phyloP scores from a whole-genome alignment of 2,888 invertebrate genomes.

The Hypomecis punctinalis region DNA sequence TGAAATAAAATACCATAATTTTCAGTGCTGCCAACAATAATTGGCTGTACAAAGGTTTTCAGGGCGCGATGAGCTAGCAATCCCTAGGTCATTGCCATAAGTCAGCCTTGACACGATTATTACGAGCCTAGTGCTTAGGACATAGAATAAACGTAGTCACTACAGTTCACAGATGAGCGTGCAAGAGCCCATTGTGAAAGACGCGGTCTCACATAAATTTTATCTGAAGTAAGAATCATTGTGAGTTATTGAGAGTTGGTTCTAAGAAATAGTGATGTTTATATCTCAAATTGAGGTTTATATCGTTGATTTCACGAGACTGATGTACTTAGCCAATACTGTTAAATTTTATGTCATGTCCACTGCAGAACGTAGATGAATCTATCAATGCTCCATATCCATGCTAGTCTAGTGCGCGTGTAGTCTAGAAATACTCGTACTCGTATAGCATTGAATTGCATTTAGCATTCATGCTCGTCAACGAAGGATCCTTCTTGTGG shows the following conservation, averaged over 20 bases:
- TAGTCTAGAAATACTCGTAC: no score
- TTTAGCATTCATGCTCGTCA: no score
- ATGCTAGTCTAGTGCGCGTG: no score
- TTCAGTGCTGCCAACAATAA: conserved; percentile 2
- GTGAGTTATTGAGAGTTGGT: background rate
- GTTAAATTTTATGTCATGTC: no score
- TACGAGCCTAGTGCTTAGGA: background rate
- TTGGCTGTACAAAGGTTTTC: conserved; percentile 5
- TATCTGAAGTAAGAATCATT: background rate
- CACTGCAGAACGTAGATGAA: no score
- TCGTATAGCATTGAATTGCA: no score
- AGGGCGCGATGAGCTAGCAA: conserved; percentile 15
- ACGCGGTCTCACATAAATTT: background rate
- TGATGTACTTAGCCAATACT: no score
- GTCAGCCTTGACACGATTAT: conserved; percentile 21
- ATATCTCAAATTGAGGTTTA: no score
- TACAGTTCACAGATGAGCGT: conserved; percentile 12
- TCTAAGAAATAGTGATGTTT: background rate
- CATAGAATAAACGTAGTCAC: background rate
- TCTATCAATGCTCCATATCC: no score
- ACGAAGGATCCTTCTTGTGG: no score
- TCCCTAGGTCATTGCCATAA: conserved; percentile 18
- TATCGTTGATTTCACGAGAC: no score
- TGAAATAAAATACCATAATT: background rate
- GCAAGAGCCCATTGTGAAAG: background rate